Evolutionary conservation across 1,140 invertebrate species (phyloP).

Genomic region (Cepaea nemoralis): DNA sequence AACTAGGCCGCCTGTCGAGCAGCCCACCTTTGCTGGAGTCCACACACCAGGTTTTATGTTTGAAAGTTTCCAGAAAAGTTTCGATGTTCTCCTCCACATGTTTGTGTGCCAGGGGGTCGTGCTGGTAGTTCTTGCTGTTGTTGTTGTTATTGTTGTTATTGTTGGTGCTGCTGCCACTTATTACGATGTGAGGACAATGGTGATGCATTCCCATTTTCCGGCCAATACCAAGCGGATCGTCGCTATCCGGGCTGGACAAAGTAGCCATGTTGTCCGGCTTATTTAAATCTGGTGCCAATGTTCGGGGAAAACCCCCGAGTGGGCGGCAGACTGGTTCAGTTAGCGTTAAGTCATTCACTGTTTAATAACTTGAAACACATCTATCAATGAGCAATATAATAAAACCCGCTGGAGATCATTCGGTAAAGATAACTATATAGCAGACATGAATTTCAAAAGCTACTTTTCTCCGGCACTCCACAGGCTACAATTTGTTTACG

Average conservation of each 20-base stretch:
- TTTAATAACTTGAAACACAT: no score
- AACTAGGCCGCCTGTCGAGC: conserved; percentile 49
- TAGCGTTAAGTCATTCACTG: no score
- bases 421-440: no score
- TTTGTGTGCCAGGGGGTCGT: conserved; percentile 45
- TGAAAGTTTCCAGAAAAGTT: conserved; percentile 59
- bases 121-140: conserved; percentile 19
- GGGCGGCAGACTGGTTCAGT: no score
- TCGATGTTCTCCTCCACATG: conserved; percentile 58
- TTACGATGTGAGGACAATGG: conserved; percentile 36
- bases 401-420: no score
- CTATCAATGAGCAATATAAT: no score
- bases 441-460: no score
- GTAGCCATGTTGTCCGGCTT: conserved; percentile 23
- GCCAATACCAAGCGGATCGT: conserved; percentile 42
- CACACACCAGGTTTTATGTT: conserved; percentile 49
- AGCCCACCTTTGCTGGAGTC: conserved; percentile 38
- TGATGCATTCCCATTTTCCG: conserved; percentile 37
- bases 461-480: no score
- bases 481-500: no score
- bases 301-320: no score
- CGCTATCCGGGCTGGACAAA: conserved; percentile 44
- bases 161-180: conserved; percentile 29
- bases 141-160: conserved; percentile 37
- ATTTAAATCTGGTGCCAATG: no score